Conservation (phyloP, 1,140 invertebrate species). For the Bemisia tabaci region DNA sequence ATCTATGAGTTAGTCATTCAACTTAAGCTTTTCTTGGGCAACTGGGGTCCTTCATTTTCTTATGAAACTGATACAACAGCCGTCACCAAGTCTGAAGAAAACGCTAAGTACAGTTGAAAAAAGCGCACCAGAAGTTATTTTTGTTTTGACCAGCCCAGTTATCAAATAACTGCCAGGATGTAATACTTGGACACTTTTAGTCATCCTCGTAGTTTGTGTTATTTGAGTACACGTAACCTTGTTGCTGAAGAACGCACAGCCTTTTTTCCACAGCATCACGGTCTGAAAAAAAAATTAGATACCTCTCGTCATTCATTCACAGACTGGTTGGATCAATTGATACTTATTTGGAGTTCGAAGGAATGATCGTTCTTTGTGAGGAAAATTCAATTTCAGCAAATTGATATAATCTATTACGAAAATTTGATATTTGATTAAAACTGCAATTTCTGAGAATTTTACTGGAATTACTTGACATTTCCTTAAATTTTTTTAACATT, state of each 20-base stretch:
- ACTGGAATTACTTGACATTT: background rate
- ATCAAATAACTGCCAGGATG: too few relatives aligned
- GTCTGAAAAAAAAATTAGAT: conserved; percentile 43
- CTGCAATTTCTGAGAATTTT: conserved; percentile 9
- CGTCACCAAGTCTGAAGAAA: too few relatives aligned
- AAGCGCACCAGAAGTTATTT: too few relatives aligned
- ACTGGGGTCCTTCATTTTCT: too few relatives aligned
- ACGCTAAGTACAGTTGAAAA: too few relatives aligned
- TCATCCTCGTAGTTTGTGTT: conserved; percentile 1
- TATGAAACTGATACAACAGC: too few relatives aligned
- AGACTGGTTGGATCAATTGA: background rate
- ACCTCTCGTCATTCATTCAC: background rate
- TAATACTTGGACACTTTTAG: too few relatives aligned
- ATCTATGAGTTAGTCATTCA: too few relatives aligned
- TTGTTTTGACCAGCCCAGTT: too few relatives aligned
- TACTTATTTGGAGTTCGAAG: background rate
- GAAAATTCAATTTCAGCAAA: background rate
- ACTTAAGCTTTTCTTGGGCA: too few relatives aligned
- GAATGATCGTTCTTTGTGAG: background rate
- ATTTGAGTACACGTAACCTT: conserved; percentile 62
- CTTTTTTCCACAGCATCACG: conserved; percentile 86
- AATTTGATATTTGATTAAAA: background rate
- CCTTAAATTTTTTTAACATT: conserved; percentile 14
- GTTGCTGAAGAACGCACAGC: conserved; percentile 67
- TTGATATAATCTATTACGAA: background rate